A percentile compares a stretch with the other conserved stretches of the same genome.
Conservation (phyloP, 92 coral and sea anemone species). For the Parazoanthus swiftii region DNA sequence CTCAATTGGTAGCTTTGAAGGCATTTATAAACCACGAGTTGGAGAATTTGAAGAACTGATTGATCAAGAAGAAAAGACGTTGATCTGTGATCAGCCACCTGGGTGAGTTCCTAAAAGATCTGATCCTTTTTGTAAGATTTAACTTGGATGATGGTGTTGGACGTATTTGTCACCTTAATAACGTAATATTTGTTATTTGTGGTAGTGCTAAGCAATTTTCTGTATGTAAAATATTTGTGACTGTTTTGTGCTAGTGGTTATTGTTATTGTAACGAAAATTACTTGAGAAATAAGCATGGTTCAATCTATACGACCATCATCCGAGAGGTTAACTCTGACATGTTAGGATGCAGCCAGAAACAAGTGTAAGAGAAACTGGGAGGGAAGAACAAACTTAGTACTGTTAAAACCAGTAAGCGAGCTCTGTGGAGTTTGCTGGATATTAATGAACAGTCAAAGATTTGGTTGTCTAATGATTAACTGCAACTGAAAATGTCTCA, state of each 20-base stretch:
- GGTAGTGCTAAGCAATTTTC: no score
- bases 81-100: not conserved
- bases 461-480: not conserved
- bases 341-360: no score
- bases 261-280: no score
- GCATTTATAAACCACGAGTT: not conserved
- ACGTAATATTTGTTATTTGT: not conserved
- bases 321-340: no score
- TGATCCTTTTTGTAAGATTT: not conserved
- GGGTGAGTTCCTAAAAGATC: not conserved
- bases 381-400: no score
- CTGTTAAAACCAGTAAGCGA: no score
- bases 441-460: not conserved
- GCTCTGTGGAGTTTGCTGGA: no score
- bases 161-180: not conserved
- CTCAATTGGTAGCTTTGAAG: not conserved
- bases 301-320: no score
- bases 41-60: not conserved
- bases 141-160: not conserved
- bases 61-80: not conserved
- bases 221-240: no score
- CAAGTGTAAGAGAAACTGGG: no score
- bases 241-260: no score
- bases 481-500: not conserved
- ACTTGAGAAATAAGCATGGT: no score